phyloP scores from a whole-genome alignment of 2,797 vertebrate genomes.

The Menidia menidia region DNA sequence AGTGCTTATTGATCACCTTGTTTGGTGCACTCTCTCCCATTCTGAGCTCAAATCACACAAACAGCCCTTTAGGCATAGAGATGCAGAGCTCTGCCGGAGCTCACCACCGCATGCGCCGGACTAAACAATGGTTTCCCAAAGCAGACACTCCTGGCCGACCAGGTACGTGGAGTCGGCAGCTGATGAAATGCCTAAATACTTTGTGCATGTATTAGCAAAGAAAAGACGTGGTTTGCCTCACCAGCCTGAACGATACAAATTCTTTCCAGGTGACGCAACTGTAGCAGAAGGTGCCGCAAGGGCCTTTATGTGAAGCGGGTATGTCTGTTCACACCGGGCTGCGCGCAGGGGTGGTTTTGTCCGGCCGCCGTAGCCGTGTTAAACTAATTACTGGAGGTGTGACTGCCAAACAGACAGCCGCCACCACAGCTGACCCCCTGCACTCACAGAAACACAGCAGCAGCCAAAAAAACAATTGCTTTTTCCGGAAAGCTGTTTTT shows the following conservation, averaged over 20 bases:
- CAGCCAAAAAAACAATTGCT: neutral
- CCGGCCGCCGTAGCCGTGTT: conserved; percentile 68
- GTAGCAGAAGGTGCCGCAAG: conserved; percentile 54
- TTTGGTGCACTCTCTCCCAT: conserved; percentile 67
- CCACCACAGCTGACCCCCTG: conserved; percentile 69
- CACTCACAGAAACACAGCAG: conserved; percentile 42
- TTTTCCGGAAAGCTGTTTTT: conserved; percentile 8
- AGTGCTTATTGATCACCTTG: conserved; percentile 82
- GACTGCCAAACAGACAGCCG: conserved; percentile 77
- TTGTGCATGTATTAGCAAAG: conserved; percentile 44
- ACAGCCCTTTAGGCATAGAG: conserved; percentile 51
- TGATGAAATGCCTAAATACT: conserved; percentile 24
- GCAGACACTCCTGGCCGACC: conserved; percentile 48
- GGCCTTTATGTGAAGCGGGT: conserved; percentile 63
- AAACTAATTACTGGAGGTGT: conserved; percentile 84
- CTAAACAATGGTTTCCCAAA: conserved; percentile 44
- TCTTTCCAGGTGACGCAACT: conserved; percentile 68
- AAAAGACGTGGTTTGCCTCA: conserved; percentile 28
- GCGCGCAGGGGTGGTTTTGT: conserved; percentile 56
- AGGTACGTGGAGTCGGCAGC: conserved; percentile 26
- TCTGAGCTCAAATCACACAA: conserved; percentile 65
- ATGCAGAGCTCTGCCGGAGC: conserved; percentile 51
- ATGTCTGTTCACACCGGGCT: conserved; percentile 54
- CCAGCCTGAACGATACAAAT: conserved; percentile 60
- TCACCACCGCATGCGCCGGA: conserved; percentile 13